Evolutionary conservation across 2,797 vertebrate genomes (phyloP), one percentile per base, ranked within the genome.

Genomic region (Thunnus albacares): DNA sequence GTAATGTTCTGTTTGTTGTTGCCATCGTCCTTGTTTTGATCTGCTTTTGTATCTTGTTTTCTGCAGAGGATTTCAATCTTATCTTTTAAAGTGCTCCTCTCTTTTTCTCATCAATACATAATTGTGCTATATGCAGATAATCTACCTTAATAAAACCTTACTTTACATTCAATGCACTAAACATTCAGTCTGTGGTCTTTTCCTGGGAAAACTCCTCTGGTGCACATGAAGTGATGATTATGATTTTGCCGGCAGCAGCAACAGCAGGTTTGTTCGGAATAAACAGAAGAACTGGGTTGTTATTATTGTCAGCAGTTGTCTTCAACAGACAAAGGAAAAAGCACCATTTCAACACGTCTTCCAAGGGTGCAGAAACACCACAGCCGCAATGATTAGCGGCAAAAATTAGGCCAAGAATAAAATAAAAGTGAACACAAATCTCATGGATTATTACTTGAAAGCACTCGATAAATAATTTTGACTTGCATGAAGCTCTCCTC

Each of bases 391-490:
- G 43, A 75, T 85, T 53, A 59, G 20, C 20, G 2, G 17, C 72
- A 51, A 51, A 51, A 51, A 60, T 55, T 28, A 12, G 26, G 71
- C 43, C 66, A 71, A 58, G 71, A 63, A 26, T 9, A 35, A 45
- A 71, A 67, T 22, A 22, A 57, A 61, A 65, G 15, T 57, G 33
- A 60, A 38, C 15, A 33, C 28, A 61, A 59, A 59, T 71, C 24
- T 62, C 5, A 24, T 26, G 24, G 15, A 62, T 66, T 30, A 52
- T 57, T 24, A 11, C 17, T 63, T 59, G 24, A 67, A 56, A 38
- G 41, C 45, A 2, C 18, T 69, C 53, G 8, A 58, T 86, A 77
- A 79, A 74, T 77, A 70, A n/a, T 18, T 7, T 18, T 4, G 22
- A 63, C 41, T 53, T 22, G 58, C 45, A n/a, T 47, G 12, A 41